Percentiles rank a stretch among this genome's conserved stretches.
Conservation (phyloP, 1,140 invertebrate genomes). For the Vanessa atalanta region DNA sequence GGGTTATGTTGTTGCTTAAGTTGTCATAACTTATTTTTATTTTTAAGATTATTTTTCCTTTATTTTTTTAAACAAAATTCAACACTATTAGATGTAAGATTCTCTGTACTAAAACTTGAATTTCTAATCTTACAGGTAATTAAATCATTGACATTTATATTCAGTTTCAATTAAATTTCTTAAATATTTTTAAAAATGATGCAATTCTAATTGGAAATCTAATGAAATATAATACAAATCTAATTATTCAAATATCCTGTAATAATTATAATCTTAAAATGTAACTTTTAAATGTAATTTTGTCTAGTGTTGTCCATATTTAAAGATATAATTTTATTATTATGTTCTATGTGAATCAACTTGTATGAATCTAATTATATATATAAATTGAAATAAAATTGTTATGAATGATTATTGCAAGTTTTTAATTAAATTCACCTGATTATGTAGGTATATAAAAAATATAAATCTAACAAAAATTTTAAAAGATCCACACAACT, state of each 20-base stretch:
- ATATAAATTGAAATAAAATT: conserved; percentile 55
- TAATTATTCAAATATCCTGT: background rate
- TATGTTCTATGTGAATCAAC: conserved; percentile 35
- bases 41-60: conserved; percentile 13
- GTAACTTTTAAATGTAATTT: conserved; percentile 13
- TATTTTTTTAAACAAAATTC: conserved; percentile 23
- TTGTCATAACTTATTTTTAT: conserved; percentile 26
- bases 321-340: conserved; percentile 22
- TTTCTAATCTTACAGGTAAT: conserved; percentile 22
- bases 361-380: conserved; percentile 43
- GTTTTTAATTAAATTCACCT: background rate
- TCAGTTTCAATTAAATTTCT: conserved; percentile 8
- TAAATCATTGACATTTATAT: conserved; percentile 20
- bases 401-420: conserved; percentile 47
- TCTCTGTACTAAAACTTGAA: background rate
- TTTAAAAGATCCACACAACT: too few relatives aligned
- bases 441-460: background rate
- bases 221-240: conserved; percentile 5
- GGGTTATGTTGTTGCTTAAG: conserved; percentile 25
- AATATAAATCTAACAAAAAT: background rate
- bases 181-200: conserved; percentile 15
- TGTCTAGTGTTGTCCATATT: conserved; percentile 23
- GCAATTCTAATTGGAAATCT: conserved; percentile 11
- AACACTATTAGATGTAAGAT: conserved; percentile 16
- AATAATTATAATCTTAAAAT: conserved; percentile 4